phyloP scores from a whole-genome alignment of 1,140 invertebrate species.

The Cataglyphis hispanica region DNA sequence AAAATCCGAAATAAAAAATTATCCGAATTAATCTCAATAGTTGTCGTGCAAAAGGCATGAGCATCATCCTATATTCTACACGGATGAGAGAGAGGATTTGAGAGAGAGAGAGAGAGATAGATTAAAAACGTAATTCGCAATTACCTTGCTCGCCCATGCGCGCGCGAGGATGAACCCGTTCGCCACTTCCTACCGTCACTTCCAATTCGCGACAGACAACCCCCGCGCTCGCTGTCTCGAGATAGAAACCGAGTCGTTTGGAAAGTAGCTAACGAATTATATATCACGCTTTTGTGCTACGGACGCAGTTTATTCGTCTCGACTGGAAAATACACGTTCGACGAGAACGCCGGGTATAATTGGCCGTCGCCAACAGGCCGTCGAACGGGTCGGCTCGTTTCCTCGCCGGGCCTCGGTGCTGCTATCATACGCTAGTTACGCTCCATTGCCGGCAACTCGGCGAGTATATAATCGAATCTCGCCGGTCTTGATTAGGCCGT shows the following conservation, averaged over 20 bases:
- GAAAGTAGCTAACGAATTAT: conserved; percentile 51
- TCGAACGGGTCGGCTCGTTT: conserved; percentile 65
- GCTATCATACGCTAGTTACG: conserved; percentile 72
- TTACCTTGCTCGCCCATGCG: conserved; percentile 40
- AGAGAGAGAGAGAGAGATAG: neutral
- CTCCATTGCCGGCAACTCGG: conserved; percentile 60
- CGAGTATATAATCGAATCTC: conserved; percentile 73
- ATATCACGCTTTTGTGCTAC: conserved; percentile 40
- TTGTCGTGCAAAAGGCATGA: neutral
- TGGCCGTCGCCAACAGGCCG: conserved; percentile 31
- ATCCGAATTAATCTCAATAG: conserved; percentile 20
- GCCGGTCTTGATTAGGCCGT: conserved; percentile 70
- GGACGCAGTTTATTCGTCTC: conserved; percentile 43
- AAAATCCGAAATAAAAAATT: no score
- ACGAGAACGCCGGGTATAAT: conserved; percentile 26
- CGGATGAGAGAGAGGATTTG: neutral
- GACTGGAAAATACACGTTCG: neutral
- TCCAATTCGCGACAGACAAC: conserved; percentile 19
- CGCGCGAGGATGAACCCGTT: neutral
- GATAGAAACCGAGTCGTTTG: conserved; percentile 24
- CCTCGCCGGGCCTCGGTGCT: conserved; percentile 24
- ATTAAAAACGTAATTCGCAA: conserved; percentile 62
- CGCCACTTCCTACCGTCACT: neutral
- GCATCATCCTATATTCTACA: neutral
- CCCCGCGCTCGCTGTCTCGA: conserved; percentile 15